Evolutionary conservation across 2,888 invertebrate genomes (phyloP), one percentile per base, ranked within the genome.

Genomic region (Tryphoninae sp.): DNA sequence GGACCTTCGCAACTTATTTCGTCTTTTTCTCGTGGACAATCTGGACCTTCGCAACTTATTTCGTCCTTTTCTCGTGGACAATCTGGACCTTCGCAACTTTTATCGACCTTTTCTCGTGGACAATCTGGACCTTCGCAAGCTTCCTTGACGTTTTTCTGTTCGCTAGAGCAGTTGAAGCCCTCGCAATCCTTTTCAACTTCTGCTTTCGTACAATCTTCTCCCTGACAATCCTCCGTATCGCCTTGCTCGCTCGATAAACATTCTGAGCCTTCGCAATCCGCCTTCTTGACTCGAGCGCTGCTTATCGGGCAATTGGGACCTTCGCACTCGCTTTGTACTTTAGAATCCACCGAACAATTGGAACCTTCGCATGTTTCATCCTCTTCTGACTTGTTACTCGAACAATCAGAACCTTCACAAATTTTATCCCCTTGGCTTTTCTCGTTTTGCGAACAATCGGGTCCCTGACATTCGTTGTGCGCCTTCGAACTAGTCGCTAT

Each of bases 51-150:
- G 67, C 81, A 82, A 33, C 77, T 49, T 26, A 2, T 51, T 58
- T 61, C 49, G 19, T 9, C 16, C 2, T 22, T 23, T 64, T 13
- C 40, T 4, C 9, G 26, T 9, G 65, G 22, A 74, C 81, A 81
- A 53, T 49, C 51, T 1, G 22, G 9, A 42, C 73, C 73, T 68
- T 59, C 26, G 67, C 81, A 82, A 33, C 73, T 49, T 22, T 2
- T 51, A 45, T 62, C 40, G n/a, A 6, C 19, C 2, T 22, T 23
- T 64, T 7, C 40, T 6, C 6, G 45, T 3, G 59, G 16, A 74
- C 81, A 81, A 53, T 49, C 51, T 1, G 16, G 8, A 42, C 74
- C 73, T 68, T 59, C 26, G 67, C 81, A 82, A 16, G 77, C 42
- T 26, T 4, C 40, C 26, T 62, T 33, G 19, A 9, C 19, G 7